Evolutionary conservation across 2,888 invertebrate species (phyloP), one percentile per base, ranked within the genome.

Genomic region (Caradrina kadenii): DNA sequence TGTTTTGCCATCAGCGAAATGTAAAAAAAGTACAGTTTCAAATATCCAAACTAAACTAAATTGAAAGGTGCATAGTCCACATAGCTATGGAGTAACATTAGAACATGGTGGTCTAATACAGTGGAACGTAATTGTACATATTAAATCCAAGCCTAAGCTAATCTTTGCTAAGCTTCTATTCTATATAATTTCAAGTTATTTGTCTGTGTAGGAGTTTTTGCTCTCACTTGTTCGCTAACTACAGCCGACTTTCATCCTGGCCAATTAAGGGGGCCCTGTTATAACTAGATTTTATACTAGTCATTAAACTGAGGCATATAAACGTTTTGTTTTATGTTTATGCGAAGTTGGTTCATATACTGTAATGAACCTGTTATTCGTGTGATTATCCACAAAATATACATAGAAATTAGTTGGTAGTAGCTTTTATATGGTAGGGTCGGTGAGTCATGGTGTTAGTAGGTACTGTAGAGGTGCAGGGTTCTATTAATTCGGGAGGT

Each of bases 321-420:
- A 81, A 56, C 63, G 68, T 78, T 77, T 81, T 81, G 78, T 81
- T 81, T 81, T 54, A 81, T 76, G 52, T 77, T 81, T 65, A 63
- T 69, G 50, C 26, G 7, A 35, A 17, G 39, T 63, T 52, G n/a
- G 6, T 39, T 31, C 26, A 8, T 60, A 59, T 63, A 53, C 31
- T 63, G 58, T 73, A 64, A 67, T 64, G 39, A 69, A 60, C 60
- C 48, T 60, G 67, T 64, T 79, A 39, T 59, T 45, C 39, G 39
- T 55, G 45, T 59, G 35, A 22, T 75, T 79, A 79, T 63, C 26
- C 45, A 21, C 22, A 19, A 45, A 39, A 55, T 17, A 22, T n/a
- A n/a, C n/a, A n/a, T 8, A 65, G 22, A 26, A 21, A 67, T 26
- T 31, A 54, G 17, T 71, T 70, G n/a, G 56, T 70, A 76, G 53